Evolutionary conservation across 30 jellyfish, hydroid and myxozoan species (phyloP).

Genomic region (Mastigias papua): DNA sequence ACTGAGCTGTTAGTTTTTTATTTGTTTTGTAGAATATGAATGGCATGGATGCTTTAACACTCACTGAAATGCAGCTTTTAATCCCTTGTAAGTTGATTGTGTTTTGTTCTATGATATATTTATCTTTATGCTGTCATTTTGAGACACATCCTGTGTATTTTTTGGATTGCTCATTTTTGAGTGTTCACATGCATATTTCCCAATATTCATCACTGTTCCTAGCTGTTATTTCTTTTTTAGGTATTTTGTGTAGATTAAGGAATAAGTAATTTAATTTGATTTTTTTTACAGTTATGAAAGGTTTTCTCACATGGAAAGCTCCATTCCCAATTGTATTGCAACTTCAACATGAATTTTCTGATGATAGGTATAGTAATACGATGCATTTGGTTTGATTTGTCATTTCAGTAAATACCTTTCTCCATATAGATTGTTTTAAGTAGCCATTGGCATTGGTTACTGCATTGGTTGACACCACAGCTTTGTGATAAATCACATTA

Average conservation of each 20-base stretch:
- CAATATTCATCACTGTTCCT: too few species aligned
- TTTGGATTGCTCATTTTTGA: too few species aligned
- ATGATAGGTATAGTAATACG: slow-evolving; percentile 25
- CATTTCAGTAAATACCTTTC: too few species aligned
- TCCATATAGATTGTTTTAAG: too few species aligned
- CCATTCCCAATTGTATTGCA: slow-evolving; percentile 41
- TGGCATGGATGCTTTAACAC: slow-evolving; percentile 29
- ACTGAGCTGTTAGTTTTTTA: too few species aligned
- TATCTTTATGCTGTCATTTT: background rate
- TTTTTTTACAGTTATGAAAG: slow-evolving; percentile 38
- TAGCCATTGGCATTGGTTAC: too few species aligned
- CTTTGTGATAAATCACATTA: too few species aligned
- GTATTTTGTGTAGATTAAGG: background rate
- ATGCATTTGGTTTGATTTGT: too few species aligned
- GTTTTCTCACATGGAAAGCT: slow-evolving; percentile 42
- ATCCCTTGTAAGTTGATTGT: slow-evolving; percentile 29
- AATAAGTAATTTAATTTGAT: background rate
- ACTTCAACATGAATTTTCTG: background rate
- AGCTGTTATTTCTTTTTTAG: background rate
- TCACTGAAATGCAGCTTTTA: slow-evolving; percentile 38
- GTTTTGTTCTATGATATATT: background rate
- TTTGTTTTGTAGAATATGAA: slow-evolving; percentile 34
- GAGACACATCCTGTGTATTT: too few species aligned
- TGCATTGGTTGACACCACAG: too few species aligned
- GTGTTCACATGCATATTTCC: too few species aligned